Evolutionary conservation across 1,140 invertebrate genomes (phyloP).

Genomic region (Aphelinus atriplicis): DNA sequence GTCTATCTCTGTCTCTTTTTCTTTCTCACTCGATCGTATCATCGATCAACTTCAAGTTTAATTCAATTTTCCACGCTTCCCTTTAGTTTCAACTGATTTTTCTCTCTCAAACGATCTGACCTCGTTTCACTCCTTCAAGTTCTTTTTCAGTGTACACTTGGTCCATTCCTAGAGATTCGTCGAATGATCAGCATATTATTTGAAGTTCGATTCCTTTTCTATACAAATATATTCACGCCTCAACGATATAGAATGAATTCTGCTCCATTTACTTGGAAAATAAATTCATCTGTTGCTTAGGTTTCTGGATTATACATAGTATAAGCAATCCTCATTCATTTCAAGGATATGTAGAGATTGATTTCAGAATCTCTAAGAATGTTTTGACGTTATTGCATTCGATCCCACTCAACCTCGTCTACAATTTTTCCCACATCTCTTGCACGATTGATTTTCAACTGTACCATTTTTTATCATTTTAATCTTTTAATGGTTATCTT

Average conservation of each 20-base stretch:
- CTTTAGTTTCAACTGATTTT: conserved; percentile 6
- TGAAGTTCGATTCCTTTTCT: too few relatives aligned
- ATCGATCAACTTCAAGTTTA: conserved; percentile 26
- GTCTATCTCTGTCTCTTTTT: conserved; percentile 26
- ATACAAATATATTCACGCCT: too few relatives aligned
- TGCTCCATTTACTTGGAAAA: too few relatives aligned
- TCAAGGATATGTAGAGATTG: too few relatives aligned
- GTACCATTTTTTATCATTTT: conserved; percentile 12
- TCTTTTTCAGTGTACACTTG: conserved; percentile 15
- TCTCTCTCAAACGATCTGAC: background rate
- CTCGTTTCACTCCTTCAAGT: conserved; percentile 9
- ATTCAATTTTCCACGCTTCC: conserved; percentile 21
- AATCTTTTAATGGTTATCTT: conserved; percentile 59
- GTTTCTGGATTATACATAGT: too few relatives aligned
- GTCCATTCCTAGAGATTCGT: too few relatives aligned
- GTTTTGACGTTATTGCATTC: background rate
- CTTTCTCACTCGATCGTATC: conserved; percentile 15
- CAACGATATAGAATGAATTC: too few relatives aligned
- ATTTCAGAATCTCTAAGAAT: too few relatives aligned
- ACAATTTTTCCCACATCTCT: background rate
- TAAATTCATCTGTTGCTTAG: too few relatives aligned
- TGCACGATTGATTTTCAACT: background rate
- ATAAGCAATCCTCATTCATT: too few relatives aligned
- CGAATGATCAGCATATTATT: too few relatives aligned
- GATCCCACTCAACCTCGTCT: conserved; percentile 9